Conservation (phyloP, 2,797 vertebrate species). For the Galaxias olidus region DNA sequence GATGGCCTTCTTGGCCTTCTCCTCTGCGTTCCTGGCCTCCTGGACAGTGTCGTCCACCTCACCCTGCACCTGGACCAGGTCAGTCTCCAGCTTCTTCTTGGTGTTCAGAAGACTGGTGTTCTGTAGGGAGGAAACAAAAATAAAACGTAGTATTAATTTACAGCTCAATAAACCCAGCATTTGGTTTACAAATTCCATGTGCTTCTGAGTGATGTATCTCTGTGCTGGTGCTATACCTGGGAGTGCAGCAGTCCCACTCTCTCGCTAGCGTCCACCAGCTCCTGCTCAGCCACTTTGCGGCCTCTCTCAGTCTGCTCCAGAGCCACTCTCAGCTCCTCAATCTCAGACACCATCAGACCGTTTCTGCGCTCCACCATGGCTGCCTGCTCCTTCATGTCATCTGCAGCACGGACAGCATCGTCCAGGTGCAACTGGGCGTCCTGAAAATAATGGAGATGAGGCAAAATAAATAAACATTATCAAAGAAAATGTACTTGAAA, state of each 20-base stretch:
- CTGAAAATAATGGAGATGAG: constrained; percentile 51
- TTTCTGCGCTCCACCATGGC: constrained; percentile 72
- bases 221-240: constrained; percentile 11
- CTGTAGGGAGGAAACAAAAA: no score
- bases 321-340: constrained; percentile 71
- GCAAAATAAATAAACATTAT: no score
- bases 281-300: constrained; percentile 73
- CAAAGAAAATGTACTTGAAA: no score
- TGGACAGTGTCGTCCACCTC: constrained; percentile 75
- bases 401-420: constrained; percentile 62
- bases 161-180: no score
- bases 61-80: constrained; percentile 69
- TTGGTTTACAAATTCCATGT: no score
- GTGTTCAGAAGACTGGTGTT: constrained; percentile 60
- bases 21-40: constrained; percentile 76
- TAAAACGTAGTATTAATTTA: no score
- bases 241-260: constrained; percentile 67
- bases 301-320: constrained; percentile 75
- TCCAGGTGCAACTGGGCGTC: constrained; percentile 77
- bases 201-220: no score
- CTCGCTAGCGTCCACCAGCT: constrained; percentile 71
- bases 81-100: constrained; percentile 74
- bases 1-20: constrained; percentile 80
- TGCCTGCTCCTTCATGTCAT: constrained; percentile 80
- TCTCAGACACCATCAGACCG: constrained; percentile 73